Conservation (phyloP, 2,888 invertebrate species). For the Drosophila gaucha region DNA sequence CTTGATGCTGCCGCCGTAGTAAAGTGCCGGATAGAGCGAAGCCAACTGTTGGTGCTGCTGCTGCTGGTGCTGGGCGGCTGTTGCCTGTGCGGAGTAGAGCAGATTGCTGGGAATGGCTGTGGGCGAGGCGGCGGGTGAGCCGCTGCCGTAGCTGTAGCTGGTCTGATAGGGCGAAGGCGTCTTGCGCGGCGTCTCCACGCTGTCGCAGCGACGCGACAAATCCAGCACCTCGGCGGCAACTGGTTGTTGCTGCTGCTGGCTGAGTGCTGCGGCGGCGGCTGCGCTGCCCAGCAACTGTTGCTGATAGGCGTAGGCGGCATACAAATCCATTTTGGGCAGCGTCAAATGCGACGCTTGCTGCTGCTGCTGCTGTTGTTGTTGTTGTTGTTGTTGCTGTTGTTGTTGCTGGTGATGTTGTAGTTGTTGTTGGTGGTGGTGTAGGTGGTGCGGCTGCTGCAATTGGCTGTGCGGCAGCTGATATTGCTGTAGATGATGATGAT, state of each 20-base stretch:
- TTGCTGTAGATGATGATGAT: slow-evolving; percentile 54
- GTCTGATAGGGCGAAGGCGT: slow-evolving; percentile 83
- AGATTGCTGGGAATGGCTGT: slow-evolving; percentile 60
- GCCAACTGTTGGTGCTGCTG: slow-evolving; percentile 59
- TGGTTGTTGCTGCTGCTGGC: slow-evolving; percentile 64
- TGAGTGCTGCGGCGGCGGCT: slow-evolving; percentile 59
- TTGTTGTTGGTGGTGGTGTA: slow-evolving; percentile 53
- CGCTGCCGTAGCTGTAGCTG: slow-evolving; percentile 79
- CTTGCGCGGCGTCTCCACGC: slow-evolving; percentile 80
- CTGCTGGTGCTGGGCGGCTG: slow-evolving; percentile 52
- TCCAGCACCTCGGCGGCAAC: slow-evolving; percentile 80
- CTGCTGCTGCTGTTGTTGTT: slow-evolving; percentile 50
- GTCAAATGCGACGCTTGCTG: slow-evolving; percentile 48
- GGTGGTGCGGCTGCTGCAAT: slow-evolving; percentile 42
- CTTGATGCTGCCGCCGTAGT: slow-evolving; percentile 64
- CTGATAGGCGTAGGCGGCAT: slow-evolving; percentile 81
- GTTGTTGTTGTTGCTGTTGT: slow-evolving; percentile 44
- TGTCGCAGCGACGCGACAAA: slow-evolving; percentile 83
- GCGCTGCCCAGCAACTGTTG: slow-evolving; percentile 69
- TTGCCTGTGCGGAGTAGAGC: slow-evolving; percentile 51
- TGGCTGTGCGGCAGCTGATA: slow-evolving; percentile 56
- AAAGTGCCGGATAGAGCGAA: slow-evolving; percentile 70
- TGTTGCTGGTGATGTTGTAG: slow-evolving; percentile 52
- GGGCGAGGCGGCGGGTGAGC: slow-evolving; percentile 76
- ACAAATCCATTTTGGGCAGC: slow-evolving; percentile 80